Base-by-base conservation (phyloP, 2,113 vertebrate species). In the Ochotona princeps region DNA sequence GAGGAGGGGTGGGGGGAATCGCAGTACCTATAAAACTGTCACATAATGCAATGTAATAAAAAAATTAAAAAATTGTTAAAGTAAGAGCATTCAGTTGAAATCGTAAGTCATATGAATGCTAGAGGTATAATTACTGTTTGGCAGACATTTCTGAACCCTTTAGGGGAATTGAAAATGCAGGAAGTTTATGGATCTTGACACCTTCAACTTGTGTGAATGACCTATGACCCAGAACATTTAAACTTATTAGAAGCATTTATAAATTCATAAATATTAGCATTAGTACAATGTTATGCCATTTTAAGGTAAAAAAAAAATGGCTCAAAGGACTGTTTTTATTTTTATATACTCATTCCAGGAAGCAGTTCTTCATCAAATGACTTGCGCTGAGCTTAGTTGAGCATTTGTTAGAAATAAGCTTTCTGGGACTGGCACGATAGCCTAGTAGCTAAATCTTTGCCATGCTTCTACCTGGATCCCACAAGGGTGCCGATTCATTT, bases 261-360 rank as follows among this genome's bases (percentile, higher is more conserved):
- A 92, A 92, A 83, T 90, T 44, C 38, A 6, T 44, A 44, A 85
- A 61, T 74, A 87, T 44, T 44, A 92, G 14, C n/a, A 72, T 85
- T 76, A 88, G 83, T 51, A 84, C 67, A 61, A 60, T 94, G 6
- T 72, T 92, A n/a, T 69, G 15, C 74, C 18, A 75, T 90, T 96
- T 90, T 73, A 93, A 87, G 90, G 28, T 44, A 4, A 44, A 44
- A n/a, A n/a, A 67, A 83, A 95, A 92, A 72, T 20, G 84, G 83
- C 51, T 91, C 35, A 92, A 67, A 83, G n/a, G 23, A 81, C 67
- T 32, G 11, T 66, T 87, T 89, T 92, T 1, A 70, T 78, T 83
- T 92, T 90, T 82, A 11, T 57, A 30, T 74, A 26, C 2, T 49
- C 23, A 8, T 20, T 32, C 21, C 47, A 83, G 78, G 49, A 87